Base-by-base conservation (phyloP, 2,113 vertebrate species). In the Python bivittatus region DNA sequence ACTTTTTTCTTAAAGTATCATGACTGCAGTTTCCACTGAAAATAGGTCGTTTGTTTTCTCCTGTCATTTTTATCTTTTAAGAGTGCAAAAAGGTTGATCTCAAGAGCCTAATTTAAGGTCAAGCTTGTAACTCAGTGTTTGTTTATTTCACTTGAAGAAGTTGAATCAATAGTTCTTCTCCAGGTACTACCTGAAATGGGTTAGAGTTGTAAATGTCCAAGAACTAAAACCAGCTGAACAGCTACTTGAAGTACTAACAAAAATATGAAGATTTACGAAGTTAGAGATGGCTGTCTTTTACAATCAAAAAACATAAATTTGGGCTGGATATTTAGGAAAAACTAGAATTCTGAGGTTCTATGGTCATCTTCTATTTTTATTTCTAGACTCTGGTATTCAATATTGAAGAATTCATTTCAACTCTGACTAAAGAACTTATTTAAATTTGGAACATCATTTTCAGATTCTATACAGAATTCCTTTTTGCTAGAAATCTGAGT, bases 81-180 rank as follows among this genome's bases (percentile, higher is more conserved):
- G 48, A 53, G 8, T 53, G 15, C 29, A 54, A 12, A 44, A 88
- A 88, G 23, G 10, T n/a, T 33, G 57, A 57, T 25, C 58, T 88
- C 38, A 52, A 38, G 38, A 56, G 86, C 25, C 17, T 83, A 33
- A 58, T 88, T 88, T 92, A 83, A 92, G 29, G 68, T 86, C 57
- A 91, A 54, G 22, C 56, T 52, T 29, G 12, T 83, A 57, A 83
- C 9, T 92, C 52, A 72, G 54, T 38, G 86, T 91, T 86, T 53
- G 44, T 88, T 64, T 38, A 79, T 38, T 91, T 44, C 27, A 44
- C 44, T 23, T 83, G 86, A 88, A 22, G 68, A 38, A 20, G 33
- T 83, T 88, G 88, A 88, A 83, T 88, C 64, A 79, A 88, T 64
- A 52, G 29, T 88, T 92, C 38, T 58, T 92, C 52, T 20, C 52